phyloP scores from a whole-genome alignment of 2,888 invertebrate species.

The Chironomus riparius region DNA sequence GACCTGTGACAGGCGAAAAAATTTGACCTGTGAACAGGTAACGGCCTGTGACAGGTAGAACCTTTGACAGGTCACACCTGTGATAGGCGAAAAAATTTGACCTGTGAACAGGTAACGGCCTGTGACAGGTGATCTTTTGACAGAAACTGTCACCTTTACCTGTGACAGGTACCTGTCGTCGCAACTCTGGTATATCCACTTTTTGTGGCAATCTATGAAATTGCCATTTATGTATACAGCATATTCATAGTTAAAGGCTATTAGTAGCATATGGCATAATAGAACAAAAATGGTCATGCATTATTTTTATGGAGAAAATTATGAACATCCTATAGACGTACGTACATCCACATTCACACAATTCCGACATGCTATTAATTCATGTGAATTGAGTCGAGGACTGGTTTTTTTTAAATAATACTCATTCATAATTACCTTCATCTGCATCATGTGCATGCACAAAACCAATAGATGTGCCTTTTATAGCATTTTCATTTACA shows the following conservation, averaged over 20 bases:
- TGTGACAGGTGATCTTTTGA: too few relatives aligned
- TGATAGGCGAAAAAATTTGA: too few relatives aligned
- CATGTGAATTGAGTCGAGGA: not conserved
- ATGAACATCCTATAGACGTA: not conserved
- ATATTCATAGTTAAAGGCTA: constrained; percentile 4
- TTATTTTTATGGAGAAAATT: not conserved
- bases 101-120: too few relatives aligned
- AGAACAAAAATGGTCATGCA: not conserved
- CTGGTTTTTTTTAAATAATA: not conserved
- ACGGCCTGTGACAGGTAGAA: too few relatives aligned
- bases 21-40: too few relatives aligned
- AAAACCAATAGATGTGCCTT: constrained; percentile 60
- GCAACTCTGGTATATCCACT: too few relatives aligned
- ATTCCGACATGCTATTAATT: too few relatives aligned
- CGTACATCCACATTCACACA: not conserved
- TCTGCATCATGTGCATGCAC: constrained; percentile 72
- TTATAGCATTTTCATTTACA: constrained; percentile 65
- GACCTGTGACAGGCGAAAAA: too few relatives aligned
- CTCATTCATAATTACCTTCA: constrained; percentile 48
- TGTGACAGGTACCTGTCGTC: too few relatives aligned
- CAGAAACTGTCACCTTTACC: too few relatives aligned
- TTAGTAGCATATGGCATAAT: constrained; percentile 9
- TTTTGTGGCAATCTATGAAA: not conserved
- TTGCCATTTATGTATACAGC: not conserved
- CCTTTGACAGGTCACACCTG: too few relatives aligned